Percentiles rank a stretch among this genome's conserved stretches.
Evolutionary conservation across 2,888 invertebrate genomes (phyloP).

Genomic region (Eumacrocentrus americanus): DNA sequence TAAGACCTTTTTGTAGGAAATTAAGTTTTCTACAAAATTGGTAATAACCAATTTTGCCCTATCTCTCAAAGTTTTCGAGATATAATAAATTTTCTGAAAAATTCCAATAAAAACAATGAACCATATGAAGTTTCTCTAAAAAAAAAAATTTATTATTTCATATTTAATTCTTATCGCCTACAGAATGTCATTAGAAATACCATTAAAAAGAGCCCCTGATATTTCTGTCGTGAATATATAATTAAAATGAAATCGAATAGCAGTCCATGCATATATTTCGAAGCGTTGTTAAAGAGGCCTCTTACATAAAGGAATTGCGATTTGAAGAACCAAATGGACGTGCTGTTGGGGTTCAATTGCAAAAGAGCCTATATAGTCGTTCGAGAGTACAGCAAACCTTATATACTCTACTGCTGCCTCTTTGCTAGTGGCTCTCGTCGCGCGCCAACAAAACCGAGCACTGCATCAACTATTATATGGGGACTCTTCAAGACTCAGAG

Average conservation of each 20-base stretch:
- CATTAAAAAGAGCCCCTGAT: too few relatives aligned
- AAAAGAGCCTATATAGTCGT: background rate
- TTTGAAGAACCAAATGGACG: slow-evolving; percentile 3
- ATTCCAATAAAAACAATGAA: too few relatives aligned
- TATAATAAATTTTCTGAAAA: too few relatives aligned
- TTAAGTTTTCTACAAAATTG: too few relatives aligned
- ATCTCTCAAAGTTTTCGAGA: too few relatives aligned
- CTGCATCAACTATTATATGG: too few relatives aligned
- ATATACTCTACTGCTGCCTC: background rate
- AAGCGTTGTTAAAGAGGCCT: background rate
- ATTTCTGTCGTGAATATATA: background rate
- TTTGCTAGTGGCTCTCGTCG: too few relatives aligned
- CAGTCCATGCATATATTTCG: background rate
- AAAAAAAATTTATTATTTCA: too few relatives aligned
- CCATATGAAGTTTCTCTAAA: too few relatives aligned
- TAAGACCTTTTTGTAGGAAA: too few relatives aligned
- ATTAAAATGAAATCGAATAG: background rate
- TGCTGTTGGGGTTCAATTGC: background rate
- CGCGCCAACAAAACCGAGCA: slow-evolving; percentile 18
- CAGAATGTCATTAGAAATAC: background rate
- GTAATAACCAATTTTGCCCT: too few relatives aligned
- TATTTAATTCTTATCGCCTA: too few relatives aligned
- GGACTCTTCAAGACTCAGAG: slow-evolving; percentile 15
- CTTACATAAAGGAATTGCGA: background rate
- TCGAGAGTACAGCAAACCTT: background rate